Conservation (phyloP, 2,888 invertebrate species). For the Choreutis nemorana region DNA sequence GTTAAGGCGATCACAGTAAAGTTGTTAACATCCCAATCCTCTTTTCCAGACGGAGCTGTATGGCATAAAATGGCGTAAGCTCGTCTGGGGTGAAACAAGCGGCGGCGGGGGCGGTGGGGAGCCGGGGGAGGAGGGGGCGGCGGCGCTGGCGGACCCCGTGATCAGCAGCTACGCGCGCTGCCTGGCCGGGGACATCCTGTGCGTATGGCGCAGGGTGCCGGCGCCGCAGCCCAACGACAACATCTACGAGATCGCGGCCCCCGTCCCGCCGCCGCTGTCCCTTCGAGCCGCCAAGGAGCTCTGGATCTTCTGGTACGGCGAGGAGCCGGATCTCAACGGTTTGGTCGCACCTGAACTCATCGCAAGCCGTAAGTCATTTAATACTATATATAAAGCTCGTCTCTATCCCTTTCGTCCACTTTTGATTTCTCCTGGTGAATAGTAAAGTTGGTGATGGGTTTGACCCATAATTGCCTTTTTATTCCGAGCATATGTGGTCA, state of each 20-base stretch:
- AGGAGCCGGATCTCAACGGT: conserved; percentile 89
- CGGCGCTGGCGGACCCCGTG: conserved; percentile 89
- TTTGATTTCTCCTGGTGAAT: too few relatives aligned
- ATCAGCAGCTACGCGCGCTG: conserved; percentile 90
- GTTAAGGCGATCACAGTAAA: too few relatives aligned
- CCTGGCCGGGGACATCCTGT: conserved; percentile 92
- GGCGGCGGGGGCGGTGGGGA: conserved; percentile 52
- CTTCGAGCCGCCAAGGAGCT: conserved; percentile 93
- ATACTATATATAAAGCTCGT: too few relatives aligned
- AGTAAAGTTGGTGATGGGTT: too few relatives aligned
- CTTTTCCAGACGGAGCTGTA: conserved; percentile 98
- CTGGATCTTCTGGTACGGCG: conserved; percentile 99
- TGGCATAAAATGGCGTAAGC: conserved; percentile 99
- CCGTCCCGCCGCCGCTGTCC: conserved; percentile 76
- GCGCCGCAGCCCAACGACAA: conserved; percentile 52
- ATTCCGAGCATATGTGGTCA: too few relatives aligned
- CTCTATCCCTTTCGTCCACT: too few relatives aligned
- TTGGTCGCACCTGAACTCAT: conserved; percentile 87
- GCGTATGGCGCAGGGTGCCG: conserved; percentile 95
- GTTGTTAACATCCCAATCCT: too few relatives aligned
- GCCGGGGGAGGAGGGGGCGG: conserved; percentile 52
- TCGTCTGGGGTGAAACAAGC: conserved; percentile 79
- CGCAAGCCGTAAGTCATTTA: conserved; percentile 78
- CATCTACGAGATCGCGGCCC: conserved; percentile 59
- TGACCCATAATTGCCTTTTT: too few relatives aligned